Evolutionary conservation across 2,888 invertebrate species (phyloP).

Genomic region (Ormia ochracea): DNA sequence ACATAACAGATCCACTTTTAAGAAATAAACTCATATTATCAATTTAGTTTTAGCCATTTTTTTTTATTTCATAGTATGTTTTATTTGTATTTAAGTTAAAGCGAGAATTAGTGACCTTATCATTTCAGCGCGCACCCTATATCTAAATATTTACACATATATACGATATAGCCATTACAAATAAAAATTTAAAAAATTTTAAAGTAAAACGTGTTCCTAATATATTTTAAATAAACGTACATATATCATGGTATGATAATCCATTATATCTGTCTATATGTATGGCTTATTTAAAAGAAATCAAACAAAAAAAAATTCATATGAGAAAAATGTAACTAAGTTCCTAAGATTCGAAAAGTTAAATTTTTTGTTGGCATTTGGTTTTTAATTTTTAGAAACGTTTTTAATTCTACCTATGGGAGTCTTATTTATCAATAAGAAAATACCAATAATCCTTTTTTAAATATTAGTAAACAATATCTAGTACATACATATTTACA

Average conservation of each 20-base stretch:
- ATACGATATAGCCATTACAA: slow-evolving; percentile 13
- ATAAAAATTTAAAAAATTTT: slow-evolving; percentile 6
- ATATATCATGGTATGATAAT: slow-evolving; percentile 21
- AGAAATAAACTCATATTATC: too few relatives aligned
- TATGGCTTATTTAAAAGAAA: slow-evolving; percentile 9
- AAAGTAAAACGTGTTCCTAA: slow-evolving; percentile 49
- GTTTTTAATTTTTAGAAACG: not conserved
- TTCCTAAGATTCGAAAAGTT: slow-evolving; percentile 39
- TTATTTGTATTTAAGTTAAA: not conserved
- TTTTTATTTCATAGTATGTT: too few relatives aligned
- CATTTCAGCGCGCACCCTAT: not conserved
- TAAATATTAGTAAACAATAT: slow-evolving; percentile 6
- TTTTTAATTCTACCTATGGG: not conserved
- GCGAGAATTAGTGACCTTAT: not conserved
- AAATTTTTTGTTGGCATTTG: slow-evolving; percentile 6
- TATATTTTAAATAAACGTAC: slow-evolving; percentile 43
- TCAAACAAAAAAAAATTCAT: slow-evolving; percentile 8
- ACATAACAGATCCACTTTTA: too few relatives aligned
- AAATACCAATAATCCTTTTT: not conserved
- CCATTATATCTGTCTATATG: slow-evolving; percentile 7
- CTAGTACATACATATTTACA: too few relatives aligned
- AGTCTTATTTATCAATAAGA: not conserved
- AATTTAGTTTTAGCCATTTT: too few relatives aligned
- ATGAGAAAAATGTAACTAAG: slow-evolving; percentile 37
- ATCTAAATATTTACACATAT: slow-evolving; percentile 10